Base-by-base conservation (phyloP, 2,113 vertebrate genomes). In the Burhinus oedicnemus region DNA sequence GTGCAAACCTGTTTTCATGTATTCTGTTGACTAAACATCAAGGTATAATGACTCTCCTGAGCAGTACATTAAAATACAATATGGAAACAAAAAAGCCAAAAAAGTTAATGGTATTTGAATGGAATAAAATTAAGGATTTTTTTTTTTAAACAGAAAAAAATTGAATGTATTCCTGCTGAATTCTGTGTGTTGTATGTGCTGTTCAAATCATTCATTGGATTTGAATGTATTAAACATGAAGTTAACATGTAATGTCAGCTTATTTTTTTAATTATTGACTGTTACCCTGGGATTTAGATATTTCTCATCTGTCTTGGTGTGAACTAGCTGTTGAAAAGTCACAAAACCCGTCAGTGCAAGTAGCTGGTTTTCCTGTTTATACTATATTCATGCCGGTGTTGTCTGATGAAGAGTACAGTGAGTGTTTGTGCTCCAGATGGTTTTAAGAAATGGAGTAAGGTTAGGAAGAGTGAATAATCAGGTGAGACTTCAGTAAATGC, bases 311-410 rank as follows among this genome's bases (percentile, higher is more conserved):
- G 12, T 20, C 57, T 83, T 34, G 30, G 42, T 77, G 77, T 60
- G 78, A 90, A 36, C 23, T 23, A 49, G 38, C 38, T 58, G 30
- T 26, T 83, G 19, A 54, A 66, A 91, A 80, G 40, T 25, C 22
- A 11, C 22, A 42, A 15, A 55, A 27, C 0, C 5, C 30, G 9
- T 55, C 40, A 12, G 32, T 30, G 47, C 15, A n/a, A 68, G 52
- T 27, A 29, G 21, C 82, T 60, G 72, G 4, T 58, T 71, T 68
- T 32, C 18, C 47, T 49, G 80, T 61, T 13, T 5, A 1, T 18
- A 12, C 60, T 30, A 34, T 12, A 7, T 8, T 5, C 1, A 0
- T 12, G 34, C n/a, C 8, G 7, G 7, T 75, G 47, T 42, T 36
- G 26, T 62, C 30, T 44, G 30, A 11, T 47, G 3, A 32, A 36